A percentile compares a stretch with the other conserved stretches of the same genome.
phyloP scores from a whole-genome alignment of 2,888 invertebrate genomes.

The Exocentrus adspersus region DNA sequence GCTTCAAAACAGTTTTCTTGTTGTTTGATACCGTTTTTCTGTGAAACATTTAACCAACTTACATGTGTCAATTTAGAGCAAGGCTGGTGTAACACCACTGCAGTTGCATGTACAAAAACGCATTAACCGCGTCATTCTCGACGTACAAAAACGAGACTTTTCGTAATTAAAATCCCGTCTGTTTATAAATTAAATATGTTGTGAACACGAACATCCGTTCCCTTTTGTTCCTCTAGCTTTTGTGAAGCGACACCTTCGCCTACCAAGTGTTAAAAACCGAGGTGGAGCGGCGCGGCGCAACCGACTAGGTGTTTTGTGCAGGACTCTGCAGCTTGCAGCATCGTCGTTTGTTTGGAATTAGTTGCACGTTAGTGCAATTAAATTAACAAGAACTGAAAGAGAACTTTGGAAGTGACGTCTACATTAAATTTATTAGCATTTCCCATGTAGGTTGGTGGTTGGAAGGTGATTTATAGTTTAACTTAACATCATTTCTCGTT shows the following conservation, averaged over 20 bases:
- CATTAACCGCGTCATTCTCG: background rate
- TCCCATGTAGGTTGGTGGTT: too few relatives aligned
- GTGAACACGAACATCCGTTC: constrained; percentile 23
- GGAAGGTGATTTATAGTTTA: too few relatives aligned
- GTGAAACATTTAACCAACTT: background rate
- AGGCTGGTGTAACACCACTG: background rate
- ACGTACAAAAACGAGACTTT: constrained; percentile 13
- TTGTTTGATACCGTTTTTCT: too few relatives aligned
- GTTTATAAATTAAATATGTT: constrained; percentile 24
- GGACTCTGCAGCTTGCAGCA: background rate
- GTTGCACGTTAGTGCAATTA: background rate
- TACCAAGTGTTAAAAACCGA: constrained; percentile 16
- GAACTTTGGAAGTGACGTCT: too few relatives aligned
- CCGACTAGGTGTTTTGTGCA: background rate
- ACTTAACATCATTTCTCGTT: too few relatives aligned
- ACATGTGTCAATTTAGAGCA: background rate
- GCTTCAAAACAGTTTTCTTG: too few relatives aligned
- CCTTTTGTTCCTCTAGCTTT: constrained; percentile 17
- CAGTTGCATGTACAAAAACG: background rate
- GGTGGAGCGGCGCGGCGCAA: background rate
- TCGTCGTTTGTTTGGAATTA: background rate
- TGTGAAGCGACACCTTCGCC: constrained; percentile 19
- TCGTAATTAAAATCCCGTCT: constrained; percentile 21
- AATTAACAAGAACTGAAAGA: background rate
- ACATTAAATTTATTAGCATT: too few relatives aligned